These are phyloP conservation scores for Galago senegalensis DNA, from an alignment of 2,797 vertebrate genomes.

Conservation along the genomic window DNA sequence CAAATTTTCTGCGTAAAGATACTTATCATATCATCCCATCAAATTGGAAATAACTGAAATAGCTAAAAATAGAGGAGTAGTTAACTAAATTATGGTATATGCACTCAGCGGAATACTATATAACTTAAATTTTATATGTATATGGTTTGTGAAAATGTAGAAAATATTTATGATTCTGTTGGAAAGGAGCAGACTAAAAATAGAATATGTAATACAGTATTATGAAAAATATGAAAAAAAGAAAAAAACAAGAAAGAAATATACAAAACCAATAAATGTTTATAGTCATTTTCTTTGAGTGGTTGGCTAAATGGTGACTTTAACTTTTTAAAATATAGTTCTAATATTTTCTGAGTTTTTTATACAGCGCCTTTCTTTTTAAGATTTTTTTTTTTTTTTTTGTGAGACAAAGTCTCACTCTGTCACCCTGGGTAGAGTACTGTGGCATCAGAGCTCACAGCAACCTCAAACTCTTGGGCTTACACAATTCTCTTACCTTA, in stretches of 20 bases:
- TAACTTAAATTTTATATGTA: slow-evolving; percentile 5
- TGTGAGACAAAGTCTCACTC: too few species aligned
- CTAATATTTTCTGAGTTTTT: slow-evolving; percentile 57
- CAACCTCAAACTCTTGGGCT: too few species aligned
- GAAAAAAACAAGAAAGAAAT: slow-evolving; percentile 23
- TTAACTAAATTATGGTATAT: slow-evolving; percentile 36
- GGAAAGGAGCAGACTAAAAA: slow-evolving; percentile 48
- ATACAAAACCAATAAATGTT: background rate
- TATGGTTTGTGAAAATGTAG: background rate
- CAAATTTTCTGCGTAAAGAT: slow-evolving; percentile 38
- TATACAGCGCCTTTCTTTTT: background rate
- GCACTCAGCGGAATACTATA: background rate
- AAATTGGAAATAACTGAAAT: slow-evolving; percentile 50
- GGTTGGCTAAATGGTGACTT: slow-evolving; percentile 5
- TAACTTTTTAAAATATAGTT: slow-evolving; percentile 22
- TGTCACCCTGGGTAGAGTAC: too few species aligned
- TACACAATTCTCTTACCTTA: too few species aligned
- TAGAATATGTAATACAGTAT: background rate
- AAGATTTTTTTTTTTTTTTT: too few species aligned
- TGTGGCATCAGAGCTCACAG: too few species aligned
- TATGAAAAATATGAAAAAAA: background rate
- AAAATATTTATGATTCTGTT: slow-evolving; percentile 22
- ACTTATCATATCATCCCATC: background rate
- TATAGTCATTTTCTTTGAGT: slow-evolving; percentile 27
- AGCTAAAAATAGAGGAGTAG: slow-evolving; percentile 14